Evolutionary conservation across 2,888 invertebrate genomes (phyloP), one percentile per base, ranked within the genome.

Genomic region (Antheraea yamamai): DNA sequence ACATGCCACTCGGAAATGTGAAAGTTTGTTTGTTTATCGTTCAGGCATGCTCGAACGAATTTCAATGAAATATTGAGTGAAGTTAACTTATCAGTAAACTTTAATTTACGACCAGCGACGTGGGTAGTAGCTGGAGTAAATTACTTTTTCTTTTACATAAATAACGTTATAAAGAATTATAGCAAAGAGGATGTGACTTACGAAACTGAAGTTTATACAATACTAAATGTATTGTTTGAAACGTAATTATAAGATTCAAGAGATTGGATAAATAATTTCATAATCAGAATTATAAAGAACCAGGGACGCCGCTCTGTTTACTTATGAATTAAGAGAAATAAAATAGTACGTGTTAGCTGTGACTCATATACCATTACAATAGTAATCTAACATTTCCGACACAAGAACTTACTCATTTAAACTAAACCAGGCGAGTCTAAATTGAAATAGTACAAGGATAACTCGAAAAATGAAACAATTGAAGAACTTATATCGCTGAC

Each of bases 401-500:
- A 70, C 70, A 70, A 39, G 35, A 70, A 26, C 70, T 39, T 39
- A 70, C 23, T 70, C 39, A 70, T 10, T 39, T 70, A 70, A n/a
- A 70, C 39, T 39, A 70, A 70, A 39, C 70, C 70, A 70, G 70
- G 20, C 70, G 39, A 39, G 39, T 39, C 23, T 39, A 35, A 70
- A 39, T n/a, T 20, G 10, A 70, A 70, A 70, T 12, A 70, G 70
- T 70, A 39, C 39, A 70, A 70, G 70, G 70, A 70, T n/a, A 39
- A 66, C 64, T 30, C 30, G 39, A 70, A 70, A 20, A 39, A 4
- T 10, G 2, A 70, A 70, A 39, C n/a, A 8, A 20, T 70, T 39
- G n/a, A 35, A 70, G 39, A 70, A 39, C 10, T n/a, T n/a, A 68
- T 35, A 39, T 39, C 8, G 26, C 14, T 66, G 16, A 66, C 26